phyloP scores from a whole-genome alignment of 2,113 vertebrate species.

The Platysteira castanea region DNA sequence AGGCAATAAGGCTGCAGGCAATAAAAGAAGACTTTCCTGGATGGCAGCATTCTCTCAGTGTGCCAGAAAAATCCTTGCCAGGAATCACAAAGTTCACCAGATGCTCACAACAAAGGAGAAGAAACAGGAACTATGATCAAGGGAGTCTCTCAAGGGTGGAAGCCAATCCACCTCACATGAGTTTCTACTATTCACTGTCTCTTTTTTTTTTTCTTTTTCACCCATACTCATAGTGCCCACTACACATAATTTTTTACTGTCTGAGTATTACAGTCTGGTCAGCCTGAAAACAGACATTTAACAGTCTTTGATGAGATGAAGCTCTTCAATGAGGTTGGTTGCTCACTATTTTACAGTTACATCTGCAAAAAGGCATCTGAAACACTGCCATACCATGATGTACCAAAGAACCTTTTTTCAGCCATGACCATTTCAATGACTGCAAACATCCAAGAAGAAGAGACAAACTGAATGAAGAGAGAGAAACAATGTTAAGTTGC shows the following conservation, averaged over 20 bases:
- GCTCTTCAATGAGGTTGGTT: background rate
- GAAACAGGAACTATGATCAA: background rate
- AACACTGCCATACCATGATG: accelerated
- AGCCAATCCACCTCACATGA: background rate
- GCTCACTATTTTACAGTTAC: background rate
- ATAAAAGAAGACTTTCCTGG: background rate
- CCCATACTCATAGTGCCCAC: background rate
- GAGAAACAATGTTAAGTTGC: background rate
- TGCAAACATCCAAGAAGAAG: background rate
- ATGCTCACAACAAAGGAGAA: background rate
- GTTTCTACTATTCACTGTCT: background rate
- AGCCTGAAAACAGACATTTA: background rate
- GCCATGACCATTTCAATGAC: background rate
- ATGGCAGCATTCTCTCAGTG: background rate
- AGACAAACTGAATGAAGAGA: background rate
- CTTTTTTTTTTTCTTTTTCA: background rate
- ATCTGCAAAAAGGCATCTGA: background rate
- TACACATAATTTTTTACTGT: background rate
- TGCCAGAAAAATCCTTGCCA: background rate
- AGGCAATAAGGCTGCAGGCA: background rate
- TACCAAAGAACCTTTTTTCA: background rate
- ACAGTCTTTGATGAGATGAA: background rate
- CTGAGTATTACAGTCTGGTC: background rate
- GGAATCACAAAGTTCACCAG: background rate
- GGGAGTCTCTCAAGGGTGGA: background rate